Conservation (phyloP, 2,888 invertebrate genomes). For the Alloscopus bannaensis region DNA sequence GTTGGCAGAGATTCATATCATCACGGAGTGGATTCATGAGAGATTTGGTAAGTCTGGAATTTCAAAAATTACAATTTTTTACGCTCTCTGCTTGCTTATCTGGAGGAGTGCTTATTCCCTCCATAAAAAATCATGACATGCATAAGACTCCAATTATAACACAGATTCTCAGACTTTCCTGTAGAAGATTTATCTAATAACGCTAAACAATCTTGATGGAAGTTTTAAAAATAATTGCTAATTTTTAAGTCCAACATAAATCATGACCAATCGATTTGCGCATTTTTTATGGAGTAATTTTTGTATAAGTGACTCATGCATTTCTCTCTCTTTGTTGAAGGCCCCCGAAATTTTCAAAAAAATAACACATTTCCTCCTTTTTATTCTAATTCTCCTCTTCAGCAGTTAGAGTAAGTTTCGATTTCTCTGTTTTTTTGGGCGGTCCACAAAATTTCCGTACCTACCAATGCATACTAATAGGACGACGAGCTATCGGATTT, state of each 20-base stretch:
- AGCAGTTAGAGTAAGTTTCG: constrained; percentile 52
- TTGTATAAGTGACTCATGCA: not conserved
- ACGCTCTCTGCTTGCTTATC: no score
- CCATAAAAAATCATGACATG: no score
- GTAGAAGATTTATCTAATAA: no score
- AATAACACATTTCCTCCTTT: constrained; percentile 7
- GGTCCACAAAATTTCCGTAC: constrained; percentile 34
- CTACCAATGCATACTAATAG: not conserved
- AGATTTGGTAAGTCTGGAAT: constrained; percentile 62
- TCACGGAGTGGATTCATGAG: constrained; percentile 67
- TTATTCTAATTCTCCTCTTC: constrained; percentile 11
- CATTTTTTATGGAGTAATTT: no score
- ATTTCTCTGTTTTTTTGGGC: constrained; percentile 46
- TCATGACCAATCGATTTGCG: no score
- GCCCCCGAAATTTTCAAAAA: constrained; percentile 12
- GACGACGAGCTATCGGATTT: not conserved
- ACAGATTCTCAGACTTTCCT: no score
- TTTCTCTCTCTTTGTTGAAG: constrained; percentile 12
- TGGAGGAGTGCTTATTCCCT: constrained; percentile 15
- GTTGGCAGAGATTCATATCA: constrained; percentile 65
- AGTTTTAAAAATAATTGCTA: no score
- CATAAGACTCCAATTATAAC: no score
- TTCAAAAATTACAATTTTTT: constrained; percentile 11
- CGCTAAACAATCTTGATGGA: no score
- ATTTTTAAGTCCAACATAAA: no score